phyloP scores from a whole-genome alignment of 2,797 vertebrate species.

The Ispidina lecontei region DNA sequence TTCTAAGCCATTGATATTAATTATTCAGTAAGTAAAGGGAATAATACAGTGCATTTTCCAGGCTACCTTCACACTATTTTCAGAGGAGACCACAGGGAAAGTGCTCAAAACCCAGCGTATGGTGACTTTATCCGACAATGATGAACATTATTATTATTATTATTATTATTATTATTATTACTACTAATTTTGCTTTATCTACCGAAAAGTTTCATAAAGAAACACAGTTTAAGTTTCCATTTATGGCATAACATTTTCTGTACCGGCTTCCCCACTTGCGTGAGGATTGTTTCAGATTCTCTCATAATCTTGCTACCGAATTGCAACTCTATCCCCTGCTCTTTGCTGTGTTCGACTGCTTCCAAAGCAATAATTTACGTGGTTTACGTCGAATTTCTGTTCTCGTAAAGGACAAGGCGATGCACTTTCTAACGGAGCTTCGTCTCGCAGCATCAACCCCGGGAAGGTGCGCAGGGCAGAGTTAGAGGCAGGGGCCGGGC shows the following conservation, averaged over 20 bases:
- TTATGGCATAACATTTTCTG: not conserved
- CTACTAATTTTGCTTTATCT: not conserved
- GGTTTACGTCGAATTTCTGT: not conserved
- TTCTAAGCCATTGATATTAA: constrained; percentile 23
- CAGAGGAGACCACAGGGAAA: constrained; percentile 30
- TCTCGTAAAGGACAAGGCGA: not conserved
- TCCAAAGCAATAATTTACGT: not conserved
- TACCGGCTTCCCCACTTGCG: not conserved
- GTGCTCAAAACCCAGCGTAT: constrained; percentile 1
- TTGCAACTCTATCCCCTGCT: not conserved
- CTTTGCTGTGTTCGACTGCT: not conserved
- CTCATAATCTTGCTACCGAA: not conserved
- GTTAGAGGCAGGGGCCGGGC: not conserved
- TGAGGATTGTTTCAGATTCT: constrained; percentile 4
- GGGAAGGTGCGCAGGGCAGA: not conserved
- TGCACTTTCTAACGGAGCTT: not conserved
- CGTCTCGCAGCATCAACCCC: not conserved
- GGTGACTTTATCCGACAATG: not conserved
- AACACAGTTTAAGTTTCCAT: not conserved
- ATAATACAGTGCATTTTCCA: constrained; percentile 43
- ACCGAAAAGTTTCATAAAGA: not conserved
- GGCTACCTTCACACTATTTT: constrained; percentile 1
- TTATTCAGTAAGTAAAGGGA: constrained; percentile 53
- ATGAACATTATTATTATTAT: not conserved
- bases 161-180: not conserved